Percentiles rank a stretch among this genome's conserved stretches.
Evolutionary conservation across 2,113 vertebrate genomes (phyloP).

Genomic region (Corydoras sp.): DNA sequence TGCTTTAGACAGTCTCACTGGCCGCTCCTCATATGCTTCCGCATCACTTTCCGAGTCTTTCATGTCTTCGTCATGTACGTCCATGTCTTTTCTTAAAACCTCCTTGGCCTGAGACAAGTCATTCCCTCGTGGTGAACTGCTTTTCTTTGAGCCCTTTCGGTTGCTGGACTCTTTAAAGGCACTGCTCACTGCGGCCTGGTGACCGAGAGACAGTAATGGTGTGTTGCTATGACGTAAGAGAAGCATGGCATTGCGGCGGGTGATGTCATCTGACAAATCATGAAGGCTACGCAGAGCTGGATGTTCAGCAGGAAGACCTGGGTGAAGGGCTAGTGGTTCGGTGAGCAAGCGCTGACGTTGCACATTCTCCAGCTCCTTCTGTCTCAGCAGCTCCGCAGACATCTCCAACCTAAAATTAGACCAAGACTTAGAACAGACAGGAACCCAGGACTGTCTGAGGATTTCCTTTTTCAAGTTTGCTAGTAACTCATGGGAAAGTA

Average conservation of each 20-base stretch:
- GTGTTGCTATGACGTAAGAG: slow-evolving; percentile 81
- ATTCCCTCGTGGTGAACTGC: slow-evolving; percentile 49
- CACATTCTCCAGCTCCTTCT: slow-evolving; percentile 85
- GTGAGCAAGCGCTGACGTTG: slow-evolving; percentile 78
- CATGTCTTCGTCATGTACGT: slow-evolving; percentile 76
- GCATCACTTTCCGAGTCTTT: slow-evolving; percentile 87
- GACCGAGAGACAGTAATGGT: slow-evolving; percentile 76
- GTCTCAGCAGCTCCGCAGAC: slow-evolving; percentile 88
- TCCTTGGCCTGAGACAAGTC: slow-evolving; percentile 59
- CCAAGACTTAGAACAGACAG: not conserved
- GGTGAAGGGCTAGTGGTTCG: slow-evolving; percentile 72
- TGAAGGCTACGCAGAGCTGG: slow-evolving; percentile 79
- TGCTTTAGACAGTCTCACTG: slow-evolving; percentile 60
- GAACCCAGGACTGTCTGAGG: no score
- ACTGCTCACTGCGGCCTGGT: slow-evolving; percentile 61
- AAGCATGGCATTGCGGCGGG: slow-evolving; percentile 83
- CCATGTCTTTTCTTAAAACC: slow-evolving; percentile 44
- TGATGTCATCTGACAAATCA: slow-evolving; percentile 79
- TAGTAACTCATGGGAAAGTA: no score
- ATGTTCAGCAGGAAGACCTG: slow-evolving; percentile 75
- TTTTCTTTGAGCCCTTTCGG: slow-evolving; percentile 59
- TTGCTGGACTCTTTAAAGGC: slow-evolving; percentile 65
- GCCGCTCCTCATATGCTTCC: slow-evolving; percentile 67
- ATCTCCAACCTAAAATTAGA: slow-evolving; percentile 78
- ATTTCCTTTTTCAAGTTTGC: no score